Conservation (phyloP, 2,797 vertebrate genomes). For the Orestias chungarensis region DNA sequence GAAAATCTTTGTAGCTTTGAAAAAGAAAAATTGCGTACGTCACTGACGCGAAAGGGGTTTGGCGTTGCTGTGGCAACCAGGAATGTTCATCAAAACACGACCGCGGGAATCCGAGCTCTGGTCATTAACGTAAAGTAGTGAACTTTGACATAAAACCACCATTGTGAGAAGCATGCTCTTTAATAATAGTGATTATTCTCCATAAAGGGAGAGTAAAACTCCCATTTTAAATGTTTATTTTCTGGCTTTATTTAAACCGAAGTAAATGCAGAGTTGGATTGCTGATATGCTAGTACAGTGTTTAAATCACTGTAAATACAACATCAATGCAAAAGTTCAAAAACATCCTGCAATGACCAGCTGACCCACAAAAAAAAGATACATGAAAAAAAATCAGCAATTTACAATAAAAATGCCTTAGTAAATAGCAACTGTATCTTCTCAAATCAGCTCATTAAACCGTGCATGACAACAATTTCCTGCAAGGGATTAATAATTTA, state of each 20-base stretch:
- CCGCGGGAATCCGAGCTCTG: conserved; percentile 48
- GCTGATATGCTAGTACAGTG: neutral
- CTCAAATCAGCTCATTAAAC: too few species aligned
- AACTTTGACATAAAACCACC: conserved; percentile 38
- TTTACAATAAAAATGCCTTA: too few species aligned
- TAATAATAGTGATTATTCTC: neutral
- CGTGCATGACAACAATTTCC: too few species aligned
- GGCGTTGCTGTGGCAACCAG: conserved; percentile 73
- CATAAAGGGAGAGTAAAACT: too few species aligned
- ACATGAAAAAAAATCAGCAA: too few species aligned
- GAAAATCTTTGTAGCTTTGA: conserved; percentile 58
- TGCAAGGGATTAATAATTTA: too few species aligned
- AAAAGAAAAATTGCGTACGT: conserved; percentile 51
- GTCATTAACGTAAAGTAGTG: conserved; percentile 23
- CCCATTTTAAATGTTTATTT: neutral
- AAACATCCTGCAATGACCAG: neutral
- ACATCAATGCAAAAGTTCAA: neutral
- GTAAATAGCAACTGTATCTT: too few species aligned
- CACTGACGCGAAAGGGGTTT: conserved; percentile 71
- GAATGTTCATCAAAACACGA: conserved; percentile 78
- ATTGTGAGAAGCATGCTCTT: neutral
- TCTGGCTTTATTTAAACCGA: neutral
- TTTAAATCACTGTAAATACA: neutral
- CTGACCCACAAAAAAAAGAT: too few species aligned
- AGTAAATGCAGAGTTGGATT: neutral